Evolutionary conservation across 2,797 vertebrate genomes (phyloP).

Genomic region (Galagoides demidoff): DNA sequence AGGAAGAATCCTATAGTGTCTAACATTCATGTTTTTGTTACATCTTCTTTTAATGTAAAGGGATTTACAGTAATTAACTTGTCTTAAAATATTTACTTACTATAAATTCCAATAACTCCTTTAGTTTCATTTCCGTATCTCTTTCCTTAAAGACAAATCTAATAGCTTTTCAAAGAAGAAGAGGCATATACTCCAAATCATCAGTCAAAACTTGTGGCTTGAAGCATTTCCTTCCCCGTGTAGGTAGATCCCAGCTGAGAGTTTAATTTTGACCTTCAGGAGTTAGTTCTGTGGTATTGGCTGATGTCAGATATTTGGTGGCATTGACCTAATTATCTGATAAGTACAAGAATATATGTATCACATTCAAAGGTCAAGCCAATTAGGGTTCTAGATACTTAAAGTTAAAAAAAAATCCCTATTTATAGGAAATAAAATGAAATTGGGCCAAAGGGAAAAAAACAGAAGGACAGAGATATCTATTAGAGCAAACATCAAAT

Average conservation of each 20-base stretch:
- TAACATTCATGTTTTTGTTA: not conserved
- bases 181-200: not conserved
- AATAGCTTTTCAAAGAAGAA: not conserved
- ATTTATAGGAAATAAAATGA: constrained; percentile 12
- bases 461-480: not conserved
- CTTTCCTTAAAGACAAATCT: not conserved
- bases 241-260: not conserved
- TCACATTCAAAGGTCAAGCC: not conserved
- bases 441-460: not conserved
- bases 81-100: not conserved
- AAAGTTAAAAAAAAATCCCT: not conserved
- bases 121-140: not conserved
- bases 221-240: not conserved
- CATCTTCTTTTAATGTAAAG: not conserved
- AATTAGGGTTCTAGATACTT: not conserved
- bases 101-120: not conserved
- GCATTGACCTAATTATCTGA: not conserved
- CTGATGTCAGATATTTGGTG: not conserved
- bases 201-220: not conserved
- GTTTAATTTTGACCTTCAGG: not conserved
- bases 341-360: not conserved
- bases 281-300: not conserved
- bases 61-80: not conserved
- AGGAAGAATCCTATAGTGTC: not conserved
- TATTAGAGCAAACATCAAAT: constrained; percentile 35